A percentile compares a stretch with the other conserved stretches of the same genome.
Conservation (phyloP, 2,797 vertebrate genomes). For the Xenops minutus region DNA sequence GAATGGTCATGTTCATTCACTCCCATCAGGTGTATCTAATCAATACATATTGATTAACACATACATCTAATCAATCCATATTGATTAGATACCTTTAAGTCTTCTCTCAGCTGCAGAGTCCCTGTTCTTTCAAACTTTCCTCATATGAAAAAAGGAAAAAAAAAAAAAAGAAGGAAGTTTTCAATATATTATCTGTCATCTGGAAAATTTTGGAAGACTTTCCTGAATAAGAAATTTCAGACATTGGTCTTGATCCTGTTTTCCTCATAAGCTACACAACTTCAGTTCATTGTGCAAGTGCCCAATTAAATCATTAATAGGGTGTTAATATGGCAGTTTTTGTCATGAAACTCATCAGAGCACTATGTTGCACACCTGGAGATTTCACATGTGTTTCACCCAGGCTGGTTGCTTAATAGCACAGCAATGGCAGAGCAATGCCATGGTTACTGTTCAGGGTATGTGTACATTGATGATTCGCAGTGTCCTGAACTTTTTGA, state of each 20-base stretch:
- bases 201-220: not conserved
- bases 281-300: not conserved
- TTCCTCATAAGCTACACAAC: not conserved
- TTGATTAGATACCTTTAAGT: not conserved
- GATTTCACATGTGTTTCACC: not conserved
- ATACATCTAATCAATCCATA: not conserved
- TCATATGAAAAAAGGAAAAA: not conserved
- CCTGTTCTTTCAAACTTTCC: not conserved
- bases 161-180: not conserved
- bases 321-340: not conserved
- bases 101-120: not conserved
- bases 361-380: not conserved
- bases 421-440: not conserved
- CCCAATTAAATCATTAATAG: not conserved
- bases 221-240: not conserved
- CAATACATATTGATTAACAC: not conserved
- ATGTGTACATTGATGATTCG: fast-evolving
- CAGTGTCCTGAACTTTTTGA: not conserved
- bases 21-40: not conserved
- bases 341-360: not conserved
- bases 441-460: not conserved
- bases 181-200: not conserved
- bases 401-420: not conserved
- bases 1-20: not conserved
- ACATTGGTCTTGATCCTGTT: not conserved